Evolutionary conservation across 92 coral and sea anemone species (phyloP), one percentile per base, ranked within the genome.

Genomic region (Paramuricea clavata): DNA sequence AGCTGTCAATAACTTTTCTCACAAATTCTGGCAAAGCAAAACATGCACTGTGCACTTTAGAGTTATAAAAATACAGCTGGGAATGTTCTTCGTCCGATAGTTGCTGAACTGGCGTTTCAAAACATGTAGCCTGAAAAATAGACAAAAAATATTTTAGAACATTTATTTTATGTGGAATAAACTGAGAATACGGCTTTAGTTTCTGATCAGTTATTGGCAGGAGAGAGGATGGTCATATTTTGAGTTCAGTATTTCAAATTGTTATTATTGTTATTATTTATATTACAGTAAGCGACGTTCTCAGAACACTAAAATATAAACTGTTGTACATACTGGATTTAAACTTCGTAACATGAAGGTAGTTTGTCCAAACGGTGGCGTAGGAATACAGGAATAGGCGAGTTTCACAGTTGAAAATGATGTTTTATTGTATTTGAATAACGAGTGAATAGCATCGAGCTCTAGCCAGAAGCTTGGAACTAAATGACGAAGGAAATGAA

Each of bases 271-370:
- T n/a, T n/a, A n/a, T n/a, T n/a, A n/a, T n/a, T n/a, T n/a, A n/a
- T n/a, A n/a, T n/a, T n/a, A n/a, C n/a, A n/a, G n/a, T n/a, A n/a
- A n/a, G n/a, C n/a, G n/a, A 39, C 44, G 44, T 39, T 22, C 33
- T 21, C 4, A 54, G 25, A 22, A 21, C 33, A 25, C 7, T 0
- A 70, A 44, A n/a, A 60, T 21, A 34, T 25, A 3, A 33, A 65
- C 41, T 32, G 42, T 47, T n/a, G n/a, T n/a, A 54, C 91, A 31
- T n/a, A 95, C 98, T 95, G 92, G 90, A 41, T 93, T 93, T 26
- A 93, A 89, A 81, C 97, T 95, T 62, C 98, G 92, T 16, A 95
- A 74, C 89, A 95, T 90, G 62, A 95, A 93, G 12, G 97, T 97
- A 59, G 92, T 92, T 69, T 95, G 98, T 36, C 98, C 98, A 42